Conservation (phyloP, 2,113 vertebrate genomes). For the Pycnonotus jocosus region DNA sequence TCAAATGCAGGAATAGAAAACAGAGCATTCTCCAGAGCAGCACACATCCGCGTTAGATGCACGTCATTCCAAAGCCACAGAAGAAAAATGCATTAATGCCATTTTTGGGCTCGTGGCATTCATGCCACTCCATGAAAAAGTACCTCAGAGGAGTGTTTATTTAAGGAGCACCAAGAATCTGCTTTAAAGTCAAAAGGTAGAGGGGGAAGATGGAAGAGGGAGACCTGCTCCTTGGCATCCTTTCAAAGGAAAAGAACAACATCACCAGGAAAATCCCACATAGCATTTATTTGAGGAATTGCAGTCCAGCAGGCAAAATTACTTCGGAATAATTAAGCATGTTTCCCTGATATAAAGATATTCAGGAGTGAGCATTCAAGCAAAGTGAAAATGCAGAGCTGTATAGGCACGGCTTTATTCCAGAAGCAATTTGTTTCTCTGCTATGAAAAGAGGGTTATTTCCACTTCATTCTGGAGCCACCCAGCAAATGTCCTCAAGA, state of each 20-base stretch:
- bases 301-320: slow-evolving; percentile 31
- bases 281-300: slow-evolving; percentile 9
- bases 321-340: slow-evolving; percentile 3
- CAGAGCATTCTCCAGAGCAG: not conserved
- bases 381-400: not conserved
- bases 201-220: slow-evolving; percentile 12
- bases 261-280: not conserved
- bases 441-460: not conserved
- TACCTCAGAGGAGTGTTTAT: not conserved
- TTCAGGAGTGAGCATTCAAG: not conserved
- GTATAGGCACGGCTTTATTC: not conserved
- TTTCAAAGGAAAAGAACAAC: not conserved
- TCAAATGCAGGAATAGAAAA: slow-evolving; percentile 40
- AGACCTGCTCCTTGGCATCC: slow-evolving; percentile 1
- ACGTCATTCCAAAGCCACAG: not conserved
- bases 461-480: not conserved
- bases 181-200: slow-evolving; percentile 16
- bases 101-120: not conserved
- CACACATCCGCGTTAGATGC: not conserved
- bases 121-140: not conserved
- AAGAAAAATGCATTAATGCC: slow-evolving; percentile 49
- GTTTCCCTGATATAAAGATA: slow-evolving; percentile 4
- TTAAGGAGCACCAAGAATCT: slow-evolving; percentile 24
- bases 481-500: not conserved
- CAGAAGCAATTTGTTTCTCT: not conserved